A percentile compares a stretch with the other conserved stretches of the same genome.
These are phyloP conservation scores for Peromyscus maniculatus DNA, from an alignment of 2,113 vertebrate genomes.

Conservation along the genomic window DNA sequence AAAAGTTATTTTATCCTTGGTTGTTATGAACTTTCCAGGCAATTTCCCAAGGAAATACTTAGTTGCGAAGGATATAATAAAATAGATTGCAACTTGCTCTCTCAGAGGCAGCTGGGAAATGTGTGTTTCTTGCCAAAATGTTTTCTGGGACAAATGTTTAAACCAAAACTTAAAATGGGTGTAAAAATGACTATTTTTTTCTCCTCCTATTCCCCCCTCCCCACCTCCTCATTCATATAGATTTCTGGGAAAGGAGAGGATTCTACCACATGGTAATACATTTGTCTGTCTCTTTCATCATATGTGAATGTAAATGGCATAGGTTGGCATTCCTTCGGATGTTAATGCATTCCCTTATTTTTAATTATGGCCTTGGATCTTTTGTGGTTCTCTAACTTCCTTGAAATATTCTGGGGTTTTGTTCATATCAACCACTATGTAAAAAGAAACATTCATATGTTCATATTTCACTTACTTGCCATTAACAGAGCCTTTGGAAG, in stretches of 20 bases:
- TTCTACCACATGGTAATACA: not conserved
- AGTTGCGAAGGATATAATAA: slow-evolving; percentile 64
- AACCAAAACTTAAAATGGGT: slow-evolving; percentile 59
- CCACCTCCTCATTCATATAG: not conserved
- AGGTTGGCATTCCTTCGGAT: not conserved
- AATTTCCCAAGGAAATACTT: slow-evolving; percentile 81
- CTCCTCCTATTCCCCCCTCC: not conserved
- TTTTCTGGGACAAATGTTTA: slow-evolving; percentile 60
- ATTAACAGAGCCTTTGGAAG: not conserved
- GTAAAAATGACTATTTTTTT: slow-evolving; percentile 38
- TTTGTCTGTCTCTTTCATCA: not conserved
- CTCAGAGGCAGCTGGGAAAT: slow-evolving; percentile 61
- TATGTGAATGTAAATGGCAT: not conserved
- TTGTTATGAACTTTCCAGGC: slow-evolving; percentile 65
- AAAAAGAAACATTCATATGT: not conserved
- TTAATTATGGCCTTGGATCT: not conserved
- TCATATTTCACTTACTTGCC: not conserved
- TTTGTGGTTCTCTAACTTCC: not conserved
- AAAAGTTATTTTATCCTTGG: slow-evolving; percentile 56
- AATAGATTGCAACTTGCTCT: slow-evolving; percentile 72
- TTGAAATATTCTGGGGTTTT: not conserved
- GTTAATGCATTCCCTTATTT: slow-evolving; percentile 2
- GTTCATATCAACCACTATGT: not conserved
- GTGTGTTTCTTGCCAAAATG: slow-evolving; percentile 60
- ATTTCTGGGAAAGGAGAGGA: slow-evolving; percentile 8